Conservation (phyloP, 2,797 vertebrate genomes). For the Galagoides demidoff region DNA sequence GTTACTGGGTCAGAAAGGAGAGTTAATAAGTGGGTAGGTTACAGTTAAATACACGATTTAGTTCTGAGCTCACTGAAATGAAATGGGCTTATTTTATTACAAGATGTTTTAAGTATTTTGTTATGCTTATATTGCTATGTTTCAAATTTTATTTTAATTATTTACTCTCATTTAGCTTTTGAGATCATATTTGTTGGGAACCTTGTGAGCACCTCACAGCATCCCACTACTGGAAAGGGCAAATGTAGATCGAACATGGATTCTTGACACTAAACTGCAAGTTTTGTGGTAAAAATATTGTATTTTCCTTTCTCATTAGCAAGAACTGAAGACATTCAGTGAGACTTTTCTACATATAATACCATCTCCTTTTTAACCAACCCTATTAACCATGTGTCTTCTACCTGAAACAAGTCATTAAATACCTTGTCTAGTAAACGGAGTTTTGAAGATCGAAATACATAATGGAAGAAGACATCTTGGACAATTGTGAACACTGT, state of each 20-base stretch:
- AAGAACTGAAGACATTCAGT: background rate
- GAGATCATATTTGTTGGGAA: background rate
- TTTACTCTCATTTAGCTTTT: background rate
- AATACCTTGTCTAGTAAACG: background rate
- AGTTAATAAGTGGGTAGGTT: background rate
- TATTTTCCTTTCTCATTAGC: background rate
- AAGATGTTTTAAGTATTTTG: background rate
- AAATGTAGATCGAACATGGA: background rate
- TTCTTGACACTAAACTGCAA: background rate
- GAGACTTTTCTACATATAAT: background rate
- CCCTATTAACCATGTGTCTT: background rate
- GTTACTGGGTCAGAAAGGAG: background rate
- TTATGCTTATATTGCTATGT: background rate
- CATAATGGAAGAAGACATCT: background rate
- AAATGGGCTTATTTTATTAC: background rate
- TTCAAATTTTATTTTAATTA: background rate
- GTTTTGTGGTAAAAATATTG: background rate
- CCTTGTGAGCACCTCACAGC: background rate
- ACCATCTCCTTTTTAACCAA: background rate
- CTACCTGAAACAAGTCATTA: background rate
- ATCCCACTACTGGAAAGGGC: background rate
- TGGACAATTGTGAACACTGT: background rate
- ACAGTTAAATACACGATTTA: background rate
- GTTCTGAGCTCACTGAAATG: background rate
- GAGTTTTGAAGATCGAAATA: conserved; percentile 1